Evolutionary conservation across 1,140 invertebrate genomes (phyloP).

Genomic region (Marisa cornuarietis): DNA sequence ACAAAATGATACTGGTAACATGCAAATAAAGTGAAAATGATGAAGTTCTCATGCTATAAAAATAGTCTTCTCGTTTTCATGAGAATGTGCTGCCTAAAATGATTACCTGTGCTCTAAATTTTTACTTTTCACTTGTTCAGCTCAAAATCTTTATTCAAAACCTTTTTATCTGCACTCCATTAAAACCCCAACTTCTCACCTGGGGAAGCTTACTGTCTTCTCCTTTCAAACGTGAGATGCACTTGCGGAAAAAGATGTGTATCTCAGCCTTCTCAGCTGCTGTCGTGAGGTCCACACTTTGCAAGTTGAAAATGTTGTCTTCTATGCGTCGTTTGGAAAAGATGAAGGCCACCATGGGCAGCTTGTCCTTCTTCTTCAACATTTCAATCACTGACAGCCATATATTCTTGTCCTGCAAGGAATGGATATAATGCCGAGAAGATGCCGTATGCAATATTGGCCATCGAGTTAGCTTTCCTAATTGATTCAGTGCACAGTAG

Average conservation of each 20-base stretch:
- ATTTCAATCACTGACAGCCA: slow-evolving; percentile 79
- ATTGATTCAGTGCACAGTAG: too few relatives aligned
- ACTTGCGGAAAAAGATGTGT: slow-evolving; percentile 83
- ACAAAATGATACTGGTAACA: too few relatives aligned
- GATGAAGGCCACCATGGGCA: slow-evolving; percentile 94
- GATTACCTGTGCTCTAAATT: too few relatives aligned
- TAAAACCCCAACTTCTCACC: slow-evolving; percentile 67
- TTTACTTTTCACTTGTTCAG: too few relatives aligned
- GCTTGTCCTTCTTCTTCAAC: slow-evolving; percentile 81
- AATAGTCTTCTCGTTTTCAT: too few relatives aligned
- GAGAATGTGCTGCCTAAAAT: too few relatives aligned
- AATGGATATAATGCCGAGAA: too few relatives aligned
- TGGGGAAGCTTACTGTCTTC: slow-evolving; percentile 90
- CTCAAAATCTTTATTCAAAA: neutral
- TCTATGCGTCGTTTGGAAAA: slow-evolving; percentile 91
- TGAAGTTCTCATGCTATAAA: too few relatives aligned
- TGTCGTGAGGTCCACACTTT: slow-evolving; percentile 84
- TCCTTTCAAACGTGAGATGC: slow-evolving; percentile 83
- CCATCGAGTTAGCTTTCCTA: too few relatives aligned
- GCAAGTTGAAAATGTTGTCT: slow-evolving; percentile 76
- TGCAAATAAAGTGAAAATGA: too few relatives aligned
- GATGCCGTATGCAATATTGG: too few relatives aligned
- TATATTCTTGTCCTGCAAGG: slow-evolving; percentile 79
- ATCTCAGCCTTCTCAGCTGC: slow-evolving; percentile 85
- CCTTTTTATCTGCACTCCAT: neutral